Evolutionary conservation across 2,888 invertebrate species (phyloP).

Genomic region (Caenorhabditis panamensis): DNA sequence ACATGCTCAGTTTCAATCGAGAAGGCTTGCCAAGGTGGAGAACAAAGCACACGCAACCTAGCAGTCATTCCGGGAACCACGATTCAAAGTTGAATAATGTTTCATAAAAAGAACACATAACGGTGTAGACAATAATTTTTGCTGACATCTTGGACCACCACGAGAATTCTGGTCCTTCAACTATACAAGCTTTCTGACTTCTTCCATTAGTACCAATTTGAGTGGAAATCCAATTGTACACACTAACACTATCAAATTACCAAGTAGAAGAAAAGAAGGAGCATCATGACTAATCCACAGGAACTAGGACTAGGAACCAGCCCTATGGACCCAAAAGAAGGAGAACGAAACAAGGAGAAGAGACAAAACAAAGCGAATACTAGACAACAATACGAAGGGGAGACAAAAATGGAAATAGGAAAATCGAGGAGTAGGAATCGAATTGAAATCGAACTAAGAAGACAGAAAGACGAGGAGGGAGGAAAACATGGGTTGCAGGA

Average conservation of each 20-base stretch:
- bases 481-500: background rate
- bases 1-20: background rate
- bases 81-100: too few species aligned
- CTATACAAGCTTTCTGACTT: slow-evolving; percentile 39
- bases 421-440: background rate
- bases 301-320: slow-evolving; percentile 19
- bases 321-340: background rate
- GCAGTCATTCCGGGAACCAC: too few species aligned
- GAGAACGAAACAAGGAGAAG: background rate
- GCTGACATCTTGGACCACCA: too few species aligned
- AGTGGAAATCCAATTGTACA: slow-evolving; percentile 45
- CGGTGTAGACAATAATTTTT: too few species aligned
- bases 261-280: slow-evolving; percentile 11
- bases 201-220: slow-evolving; percentile 58
- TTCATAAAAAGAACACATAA: too few species aligned
- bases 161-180: too few species aligned
- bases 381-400: slow-evolving; percentile 9
- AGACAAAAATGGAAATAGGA: background rate
- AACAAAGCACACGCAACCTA: too few species aligned
- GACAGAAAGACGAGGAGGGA: background rate
- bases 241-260: slow-evolving; percentile 20
- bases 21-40: too few species aligned
- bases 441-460: slow-evolving; percentile 19
- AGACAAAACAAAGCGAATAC: background rate
- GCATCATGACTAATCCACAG: slow-evolving; percentile 52